Percentiles rank a stretch among this genome's conserved stretches.
phyloP scores from a whole-genome alignment of 2,113 vertebrate species.

The Catharus fuscescens region DNA sequence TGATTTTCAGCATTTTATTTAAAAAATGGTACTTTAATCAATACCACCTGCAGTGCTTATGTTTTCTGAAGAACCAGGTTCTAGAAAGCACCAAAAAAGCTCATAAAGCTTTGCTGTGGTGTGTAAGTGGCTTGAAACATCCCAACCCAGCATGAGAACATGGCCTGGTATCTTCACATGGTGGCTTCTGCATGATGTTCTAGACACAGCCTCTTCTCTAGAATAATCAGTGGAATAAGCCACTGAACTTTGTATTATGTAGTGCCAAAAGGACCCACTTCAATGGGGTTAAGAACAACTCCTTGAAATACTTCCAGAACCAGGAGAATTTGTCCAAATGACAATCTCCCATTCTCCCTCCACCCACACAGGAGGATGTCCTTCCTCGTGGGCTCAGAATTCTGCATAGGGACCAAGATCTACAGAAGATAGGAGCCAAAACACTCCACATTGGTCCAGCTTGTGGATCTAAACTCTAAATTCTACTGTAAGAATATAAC shows the following conservation, averaged over 20 bases:
- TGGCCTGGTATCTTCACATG: background rate
- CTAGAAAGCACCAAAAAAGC: background rate
- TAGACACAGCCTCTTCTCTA: background rate
- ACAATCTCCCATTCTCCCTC: background rate
- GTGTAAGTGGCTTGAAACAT: background rate
- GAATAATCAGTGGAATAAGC: background rate
- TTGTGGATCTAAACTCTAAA: background rate
- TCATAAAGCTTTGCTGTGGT: background rate
- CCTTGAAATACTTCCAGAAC: conserved; percentile 1
- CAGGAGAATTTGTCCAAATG: background rate
- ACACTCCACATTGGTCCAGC: background rate
- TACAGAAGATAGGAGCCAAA: background rate
- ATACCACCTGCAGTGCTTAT: background rate
- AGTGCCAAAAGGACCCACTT: background rate
- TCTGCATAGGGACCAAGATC: rapidly evolving
- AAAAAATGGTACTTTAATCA: background rate
- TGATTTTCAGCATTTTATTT: background rate
- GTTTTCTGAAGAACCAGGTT: background rate
- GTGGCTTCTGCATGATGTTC: background rate
- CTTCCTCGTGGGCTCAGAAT: background rate
- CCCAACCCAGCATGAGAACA: background rate
- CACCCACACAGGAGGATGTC: background rate
- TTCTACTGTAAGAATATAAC: background rate
- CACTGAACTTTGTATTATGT: background rate
- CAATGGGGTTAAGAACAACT: background rate